Conservation (phyloP, 2,888 invertebrate genomes). For the Caenorhabditis japonica region DNA sequence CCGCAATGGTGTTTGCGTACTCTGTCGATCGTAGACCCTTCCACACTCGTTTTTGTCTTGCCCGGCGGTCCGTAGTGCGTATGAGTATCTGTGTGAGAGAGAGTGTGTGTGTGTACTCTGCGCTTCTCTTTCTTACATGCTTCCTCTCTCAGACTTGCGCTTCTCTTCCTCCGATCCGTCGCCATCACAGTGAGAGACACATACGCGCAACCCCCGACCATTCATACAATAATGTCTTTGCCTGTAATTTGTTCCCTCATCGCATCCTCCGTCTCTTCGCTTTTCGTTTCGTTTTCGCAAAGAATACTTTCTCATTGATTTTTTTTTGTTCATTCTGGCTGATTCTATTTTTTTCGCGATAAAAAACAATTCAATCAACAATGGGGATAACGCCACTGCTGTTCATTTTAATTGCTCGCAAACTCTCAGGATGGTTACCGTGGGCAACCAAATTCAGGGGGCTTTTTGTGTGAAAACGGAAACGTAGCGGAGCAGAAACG, state of each 20-base stretch:
- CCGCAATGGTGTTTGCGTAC: slow-evolving; percentile 13
- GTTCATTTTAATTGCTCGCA: no score
- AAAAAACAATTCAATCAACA: no score
- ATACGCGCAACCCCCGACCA: slow-evolving; percentile 21
- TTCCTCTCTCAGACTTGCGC: neutral
- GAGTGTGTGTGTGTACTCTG: no score
- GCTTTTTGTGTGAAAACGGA: no score
- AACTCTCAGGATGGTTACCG: no score
- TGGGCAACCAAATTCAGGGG: no score
- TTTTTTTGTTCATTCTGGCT: no score
- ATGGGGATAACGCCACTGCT: no score
- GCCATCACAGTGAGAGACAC: neutral
- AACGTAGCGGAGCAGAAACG: no score
- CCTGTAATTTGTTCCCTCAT: slow-evolving; percentile 48
- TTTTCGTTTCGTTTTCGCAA: slow-evolving; percentile 2
- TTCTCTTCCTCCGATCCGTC: neutral
- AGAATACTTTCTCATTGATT: slow-evolving; percentile 16
- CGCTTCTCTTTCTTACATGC: neutral
- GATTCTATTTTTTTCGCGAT: no score
- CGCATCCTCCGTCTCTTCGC: slow-evolving; percentile 14
- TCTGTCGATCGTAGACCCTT: neutral
- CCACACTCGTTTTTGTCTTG: neutral
- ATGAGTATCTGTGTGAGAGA: neutral
- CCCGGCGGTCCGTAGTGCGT: slow-evolving; percentile 4
- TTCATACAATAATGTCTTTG: slow-evolving; percentile 49